Evolutionary conservation across 2,888 invertebrate genomes (phyloP).

Genomic region (Fissipunctia ypsillon): DNA sequence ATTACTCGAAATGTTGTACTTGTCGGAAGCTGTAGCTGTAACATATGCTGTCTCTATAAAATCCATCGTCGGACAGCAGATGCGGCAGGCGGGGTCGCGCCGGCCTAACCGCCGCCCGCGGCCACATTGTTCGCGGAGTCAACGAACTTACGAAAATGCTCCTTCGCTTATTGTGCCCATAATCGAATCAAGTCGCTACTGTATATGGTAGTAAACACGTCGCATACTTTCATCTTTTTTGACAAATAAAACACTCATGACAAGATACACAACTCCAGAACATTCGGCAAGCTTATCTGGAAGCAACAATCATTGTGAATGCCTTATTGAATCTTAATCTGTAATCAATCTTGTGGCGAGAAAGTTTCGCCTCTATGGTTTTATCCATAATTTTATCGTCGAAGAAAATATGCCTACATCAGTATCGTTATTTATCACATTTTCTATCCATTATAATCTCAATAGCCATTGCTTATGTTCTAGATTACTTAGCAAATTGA

Average conservation of each 20-base stretch:
- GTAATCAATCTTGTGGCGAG: slow-evolving; percentile 58
- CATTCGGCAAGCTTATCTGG: slow-evolving; percentile 67
- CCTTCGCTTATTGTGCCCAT: slow-evolving; percentile 88
- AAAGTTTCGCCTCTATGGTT: slow-evolving; percentile 40
- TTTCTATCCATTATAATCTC: slow-evolving; percentile 65
- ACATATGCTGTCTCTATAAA: slow-evolving; percentile 82
- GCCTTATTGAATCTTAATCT: slow-evolving; percentile 55
- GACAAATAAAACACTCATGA: slow-evolving; percentile 79
- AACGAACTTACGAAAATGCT: slow-evolving; percentile 89
- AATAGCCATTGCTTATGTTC: slow-evolving; percentile 68
- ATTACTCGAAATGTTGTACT: slow-evolving; percentile 51
- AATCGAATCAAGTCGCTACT: slow-evolving; percentile 87
- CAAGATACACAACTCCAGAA: slow-evolving; percentile 73
- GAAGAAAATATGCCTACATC: slow-evolving; percentile 22
- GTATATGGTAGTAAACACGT: slow-evolving; percentile 85
- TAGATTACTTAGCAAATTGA: slow-evolving; percentile 84
- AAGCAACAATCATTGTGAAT: slow-evolving; percentile 55
- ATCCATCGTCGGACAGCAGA: slow-evolving; percentile 84
- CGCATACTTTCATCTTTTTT: slow-evolving; percentile 82
- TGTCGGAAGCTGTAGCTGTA: slow-evolving; percentile 69
- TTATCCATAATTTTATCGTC: slow-evolving; percentile 34
- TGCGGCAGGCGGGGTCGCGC: slow-evolving; percentile 80
- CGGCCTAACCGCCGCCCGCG: slow-evolving; percentile 76
- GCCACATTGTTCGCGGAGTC: slow-evolving; percentile 87
- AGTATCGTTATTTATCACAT: slow-evolving; percentile 58